Conservation (phyloP, 2,113 vertebrate species). For the Sylvicapra grimmia region DNA sequence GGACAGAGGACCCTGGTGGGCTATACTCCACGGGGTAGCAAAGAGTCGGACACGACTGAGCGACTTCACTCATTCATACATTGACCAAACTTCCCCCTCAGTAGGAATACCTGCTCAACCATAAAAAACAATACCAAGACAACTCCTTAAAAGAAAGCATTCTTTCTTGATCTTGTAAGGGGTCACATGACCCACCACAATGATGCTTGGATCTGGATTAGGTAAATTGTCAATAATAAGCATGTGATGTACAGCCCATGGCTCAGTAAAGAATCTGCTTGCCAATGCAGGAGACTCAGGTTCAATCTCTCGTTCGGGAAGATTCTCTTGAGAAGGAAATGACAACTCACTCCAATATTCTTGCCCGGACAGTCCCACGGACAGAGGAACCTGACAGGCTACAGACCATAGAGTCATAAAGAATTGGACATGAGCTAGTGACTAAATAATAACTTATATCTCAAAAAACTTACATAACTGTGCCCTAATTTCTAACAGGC, state of each 20-base stretch:
- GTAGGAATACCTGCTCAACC: not conserved
- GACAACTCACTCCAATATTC: not conserved
- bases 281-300: not conserved
- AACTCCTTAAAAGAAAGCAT: not conserved
- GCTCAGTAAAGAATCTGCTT: not conserved
- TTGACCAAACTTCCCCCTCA: not conserved
- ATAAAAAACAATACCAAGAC: not conserved
- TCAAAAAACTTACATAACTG: not conserved
- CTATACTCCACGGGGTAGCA: too few relatives aligned
- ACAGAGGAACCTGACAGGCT: not conserved
- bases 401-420: not conserved
- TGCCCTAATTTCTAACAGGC: not conserved
- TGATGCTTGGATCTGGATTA: not conserved
- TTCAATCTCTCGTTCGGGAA: not conserved
- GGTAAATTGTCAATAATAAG: not conserved
- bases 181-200: not conserved
- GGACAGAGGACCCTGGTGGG: too few relatives aligned
- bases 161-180: not conserved
- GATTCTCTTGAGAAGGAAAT: not conserved
- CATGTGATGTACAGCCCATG: not conserved
- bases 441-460: not conserved
- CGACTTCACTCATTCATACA: not conserved
- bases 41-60: too few relatives aligned
- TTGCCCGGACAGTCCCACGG: not conserved
- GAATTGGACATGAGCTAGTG: rapidly evolving